Conservation (phyloP, 2,888 invertebrate genomes). For the Apamea monoglypha region DNA sequence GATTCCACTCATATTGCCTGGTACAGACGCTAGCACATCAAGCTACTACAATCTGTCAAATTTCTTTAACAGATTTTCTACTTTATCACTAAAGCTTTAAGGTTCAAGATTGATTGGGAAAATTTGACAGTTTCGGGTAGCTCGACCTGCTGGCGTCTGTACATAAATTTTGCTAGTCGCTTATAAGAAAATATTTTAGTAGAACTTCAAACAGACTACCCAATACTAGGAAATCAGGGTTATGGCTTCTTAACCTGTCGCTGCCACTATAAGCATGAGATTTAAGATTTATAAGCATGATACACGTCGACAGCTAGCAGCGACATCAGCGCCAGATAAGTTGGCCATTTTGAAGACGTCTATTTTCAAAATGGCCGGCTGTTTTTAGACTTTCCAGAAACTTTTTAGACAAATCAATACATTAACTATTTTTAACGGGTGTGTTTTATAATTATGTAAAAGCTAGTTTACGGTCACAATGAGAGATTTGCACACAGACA, state of each 20-base stretch:
- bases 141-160: no score
- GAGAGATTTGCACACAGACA: slow-evolving; percentile 90
- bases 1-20: not conserved
- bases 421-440: not conserved
- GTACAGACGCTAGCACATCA: no score
- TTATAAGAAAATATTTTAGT: not conserved
- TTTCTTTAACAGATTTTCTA: no score
- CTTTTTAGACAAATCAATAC: not conserved
- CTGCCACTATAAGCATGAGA: no score
- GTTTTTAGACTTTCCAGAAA: not conserved
- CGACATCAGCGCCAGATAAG: not conserved
- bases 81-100: no score
- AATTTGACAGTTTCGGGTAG: no score
- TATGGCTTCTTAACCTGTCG: not conserved
- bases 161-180: not conserved
- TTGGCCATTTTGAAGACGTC: not conserved
- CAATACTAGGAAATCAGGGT: not conserved
- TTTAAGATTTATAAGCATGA: not conserved
- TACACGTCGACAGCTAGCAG: not conserved
- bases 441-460: slow-evolving; percentile 28
- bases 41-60: no score
- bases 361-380: not conserved
- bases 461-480: slow-evolving; percentile 76
- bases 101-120: no score
- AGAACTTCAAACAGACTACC: not conserved